Evolutionary conservation across 1,140 invertebrate species (phyloP).

Genomic region (Trachymyrmex cornetzi): DNA sequence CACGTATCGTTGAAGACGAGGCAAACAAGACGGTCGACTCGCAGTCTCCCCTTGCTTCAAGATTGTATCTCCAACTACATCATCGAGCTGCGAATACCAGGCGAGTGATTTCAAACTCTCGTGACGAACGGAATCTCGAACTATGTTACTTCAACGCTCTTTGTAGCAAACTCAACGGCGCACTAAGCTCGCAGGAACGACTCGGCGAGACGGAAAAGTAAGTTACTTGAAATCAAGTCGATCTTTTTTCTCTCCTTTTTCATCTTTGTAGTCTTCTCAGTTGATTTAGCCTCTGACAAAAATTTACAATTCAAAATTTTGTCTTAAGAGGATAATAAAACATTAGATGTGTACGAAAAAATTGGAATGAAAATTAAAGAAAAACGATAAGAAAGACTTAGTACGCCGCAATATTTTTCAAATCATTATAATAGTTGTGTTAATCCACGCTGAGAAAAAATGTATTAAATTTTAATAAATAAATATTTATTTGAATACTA

Average conservation of each 20-base stretch:
- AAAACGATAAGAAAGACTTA: not conserved
- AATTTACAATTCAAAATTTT: slow-evolving; percentile 11
- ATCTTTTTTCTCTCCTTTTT: not conserved
- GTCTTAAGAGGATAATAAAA: not conserved
- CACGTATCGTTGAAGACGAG: slow-evolving; percentile 59
- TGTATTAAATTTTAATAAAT: no score
- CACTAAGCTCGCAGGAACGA: slow-evolving; percentile 45
- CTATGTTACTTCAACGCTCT: slow-evolving; percentile 59
- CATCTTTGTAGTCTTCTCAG: not conserved
- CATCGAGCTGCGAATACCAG: slow-evolving; percentile 52
- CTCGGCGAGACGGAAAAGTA: slow-evolving; percentile 40
- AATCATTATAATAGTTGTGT: not conserved
- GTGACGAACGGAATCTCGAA: slow-evolving; percentile 61
- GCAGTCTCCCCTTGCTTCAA: slow-evolving; percentile 16
- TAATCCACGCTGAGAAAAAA: not conserved
- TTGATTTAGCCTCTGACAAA: slow-evolving; percentile 9
- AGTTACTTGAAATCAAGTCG: slow-evolving; percentile 40
- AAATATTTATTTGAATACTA: no score
- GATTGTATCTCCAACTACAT: slow-evolving; percentile 51
- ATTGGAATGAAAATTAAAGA: not conserved
- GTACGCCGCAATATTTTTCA: not conserved
- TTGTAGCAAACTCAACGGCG: slow-evolving; percentile 49
- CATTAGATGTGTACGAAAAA: not conserved
- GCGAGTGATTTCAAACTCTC: slow-evolving; percentile 59
- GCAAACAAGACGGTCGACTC: slow-evolving; percentile 58